These are phyloP conservation scores for Tuta absoluta DNA, from an alignment of 2,888 invertebrate genomes.

Conservation along the genomic window DNA sequence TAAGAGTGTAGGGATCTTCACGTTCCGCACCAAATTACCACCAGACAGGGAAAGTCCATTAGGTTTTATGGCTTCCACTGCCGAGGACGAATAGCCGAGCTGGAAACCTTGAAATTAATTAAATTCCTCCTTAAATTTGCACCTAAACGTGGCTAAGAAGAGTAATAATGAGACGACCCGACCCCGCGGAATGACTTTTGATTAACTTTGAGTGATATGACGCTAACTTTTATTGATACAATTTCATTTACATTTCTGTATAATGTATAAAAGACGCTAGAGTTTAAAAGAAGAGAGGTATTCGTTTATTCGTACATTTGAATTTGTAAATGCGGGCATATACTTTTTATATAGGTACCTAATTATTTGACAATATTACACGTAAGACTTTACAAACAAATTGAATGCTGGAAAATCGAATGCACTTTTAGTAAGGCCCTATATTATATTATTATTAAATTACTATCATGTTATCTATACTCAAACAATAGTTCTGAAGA, in stretches of 20 bases:
- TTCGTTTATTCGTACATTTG: background rate
- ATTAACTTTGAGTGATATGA: constrained; percentile 26
- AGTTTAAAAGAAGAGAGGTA: background rate
- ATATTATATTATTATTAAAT: too few species aligned
- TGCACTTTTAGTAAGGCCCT: too few species aligned
- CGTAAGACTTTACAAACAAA: too few species aligned
- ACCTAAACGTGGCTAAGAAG: constrained; percentile 59
- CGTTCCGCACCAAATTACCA: constrained; percentile 68
- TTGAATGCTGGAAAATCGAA: too few species aligned
- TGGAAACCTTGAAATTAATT: constrained; percentile 72
- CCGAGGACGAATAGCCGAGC: constrained; percentile 68
- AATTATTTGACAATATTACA: too few species aligned
- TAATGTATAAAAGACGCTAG: constrained; percentile 4
- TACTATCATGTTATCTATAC: too few species aligned
- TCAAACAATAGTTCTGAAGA: background rate
- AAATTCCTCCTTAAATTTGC: constrained; percentile 62
- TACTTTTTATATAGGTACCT: too few species aligned
- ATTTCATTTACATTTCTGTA: constrained; percentile 23
- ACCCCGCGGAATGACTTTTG: constrained; percentile 23
- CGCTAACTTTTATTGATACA: constrained; percentile 25
- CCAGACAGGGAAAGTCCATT: constrained; percentile 78
- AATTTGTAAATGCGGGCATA: background rate
- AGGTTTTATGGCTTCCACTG: constrained; percentile 74
- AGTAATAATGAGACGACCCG: constrained; percentile 45
- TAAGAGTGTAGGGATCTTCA: constrained; percentile 59